Evolutionary conservation across 2,797 vertebrate genomes (phyloP), one percentile per base, ranked within the genome.

Genomic region (Menidia menidia): DNA sequence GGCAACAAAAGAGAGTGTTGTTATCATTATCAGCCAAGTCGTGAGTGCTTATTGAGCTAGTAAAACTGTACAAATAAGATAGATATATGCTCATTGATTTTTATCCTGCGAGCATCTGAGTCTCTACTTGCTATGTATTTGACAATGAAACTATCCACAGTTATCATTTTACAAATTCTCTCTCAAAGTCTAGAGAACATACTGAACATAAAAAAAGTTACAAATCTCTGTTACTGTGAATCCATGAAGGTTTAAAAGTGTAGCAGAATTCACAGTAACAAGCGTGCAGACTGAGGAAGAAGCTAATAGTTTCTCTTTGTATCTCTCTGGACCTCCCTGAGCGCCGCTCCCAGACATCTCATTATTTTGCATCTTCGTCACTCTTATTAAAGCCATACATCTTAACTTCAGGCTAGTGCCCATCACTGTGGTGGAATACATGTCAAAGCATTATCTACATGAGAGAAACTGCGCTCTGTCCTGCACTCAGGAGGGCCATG

Each of bases 381-480:
- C 75, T 88, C 86, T 91, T 90, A 90, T 92, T 93, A 92, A 92
- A 91, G 77, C 75, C 83, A 90, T 89, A 90, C 63, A 90, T 91
- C 84, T 88, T 86, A 82, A 86, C 87, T 81, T 59, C 84, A 81
- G 86, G 88, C 83, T 76, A 65, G 64, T 63, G 67, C 71, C 63
- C 65, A 4, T 78, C 33, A 56, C 75, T 61, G 80, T 19, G 41
- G 60, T 41, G 74, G 86, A 87, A 90, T 88, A 88, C 87, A 86
- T 87, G 87, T 82, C 80, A 84, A 89, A 90, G 81, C 87, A 84
- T 87, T 87, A 83, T 81, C 83, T 59, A 45, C 62, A 74, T 65
- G 78, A 75, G 82, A 79, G 81, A 76, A 82, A 75, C 43, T 18
- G 10, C 9, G 5, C 79, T 73, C 74, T 60, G 77, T 74, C 81